Percentiles rank a stretch among this genome's conserved stretches.
Evolutionary conservation across 2,797 vertebrate genomes (phyloP).

Genomic region (Hirundo rustica): DNA sequence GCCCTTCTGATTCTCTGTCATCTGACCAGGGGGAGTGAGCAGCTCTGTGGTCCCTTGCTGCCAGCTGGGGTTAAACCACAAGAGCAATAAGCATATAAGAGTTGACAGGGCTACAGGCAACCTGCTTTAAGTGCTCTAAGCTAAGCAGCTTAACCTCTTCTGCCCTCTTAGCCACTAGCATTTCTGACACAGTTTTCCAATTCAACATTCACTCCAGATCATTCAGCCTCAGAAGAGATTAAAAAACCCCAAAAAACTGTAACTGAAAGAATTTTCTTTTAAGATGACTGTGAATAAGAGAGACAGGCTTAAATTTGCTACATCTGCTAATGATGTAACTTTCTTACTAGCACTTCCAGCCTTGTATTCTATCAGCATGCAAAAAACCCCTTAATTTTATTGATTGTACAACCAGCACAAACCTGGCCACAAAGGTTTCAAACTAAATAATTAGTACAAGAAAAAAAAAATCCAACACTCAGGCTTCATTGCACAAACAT

Average conservation of each 20-base stretch:
- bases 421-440: conserved; percentile 47
- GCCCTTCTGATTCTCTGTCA: neutral
- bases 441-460: conserved; percentile 60
- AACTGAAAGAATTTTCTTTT: neutral
- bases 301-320: neutral
- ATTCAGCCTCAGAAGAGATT: neutral
- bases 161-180: neutral
- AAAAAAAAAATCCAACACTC: conserved; percentile 51
- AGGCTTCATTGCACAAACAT: conserved; percentile 71
- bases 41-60: neutral
- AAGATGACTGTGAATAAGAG: neutral
- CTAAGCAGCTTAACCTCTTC: neutral
- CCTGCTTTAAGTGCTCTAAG: neutral
- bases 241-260: neutral
- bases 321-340: neutral
- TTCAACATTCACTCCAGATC: neutral
- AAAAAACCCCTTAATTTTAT: conserved; percentile 13
- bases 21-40: neutral
- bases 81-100: neutral
- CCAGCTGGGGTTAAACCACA: neutral
- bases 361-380: neutral
- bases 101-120: neutral
- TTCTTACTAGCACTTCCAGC: neutral
- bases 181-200: neutral
- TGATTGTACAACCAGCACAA: conserved; percentile 32